Evolutionary conservation across 2,797 vertebrate genomes (phyloP), one percentile per base, ranked within the genome.

Genomic region (Danio choprae): DNA sequence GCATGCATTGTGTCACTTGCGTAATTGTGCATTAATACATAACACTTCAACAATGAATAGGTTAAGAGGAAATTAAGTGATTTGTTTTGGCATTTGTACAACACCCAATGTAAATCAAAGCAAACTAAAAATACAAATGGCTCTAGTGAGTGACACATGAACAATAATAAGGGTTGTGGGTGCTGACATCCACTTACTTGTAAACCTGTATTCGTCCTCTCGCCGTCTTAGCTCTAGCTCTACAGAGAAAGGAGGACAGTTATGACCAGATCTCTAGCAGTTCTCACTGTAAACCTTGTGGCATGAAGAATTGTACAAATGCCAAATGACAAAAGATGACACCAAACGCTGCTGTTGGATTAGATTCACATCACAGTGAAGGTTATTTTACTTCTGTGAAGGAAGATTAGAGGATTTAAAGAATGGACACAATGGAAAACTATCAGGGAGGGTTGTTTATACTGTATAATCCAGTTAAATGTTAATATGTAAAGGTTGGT

Each of bases 151-250:
- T 10, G 4, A 79, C 20, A 67, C 85, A 48, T 50, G 81, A 90
- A 90, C 84, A 91, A 86, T 87, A 78, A 69, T 6, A 6, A 20
- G 71, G 55, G 10, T 80, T 58, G 46, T 65, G 65, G 70, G 44
- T 71, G 58, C 77, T 59, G 64, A 70, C 74, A 77, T 22, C 55
- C 59, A 96, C 96, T 96, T 95, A 96, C 96, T 96, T 96, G 96
- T 95, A 89, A 96, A 95, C 95, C 95, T 95, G 95, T 96, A 96
- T 87, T 96, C 95, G 94, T 96, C 96, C 90, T 96, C 95, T 86
- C 95, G 95, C 94, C 96, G 95, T 95, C 96, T 95, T 90, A 96
- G 95, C 90, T 96, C 96, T 94, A 96, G 92, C 89, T 96, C 95
- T 96, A 95, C 76, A 94, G 91, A 94, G 90, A 94, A 90, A 94